Evolutionary conservation across 2,888 invertebrate genomes (phyloP).

Genomic region (Lasioglossum malachurum): DNA sequence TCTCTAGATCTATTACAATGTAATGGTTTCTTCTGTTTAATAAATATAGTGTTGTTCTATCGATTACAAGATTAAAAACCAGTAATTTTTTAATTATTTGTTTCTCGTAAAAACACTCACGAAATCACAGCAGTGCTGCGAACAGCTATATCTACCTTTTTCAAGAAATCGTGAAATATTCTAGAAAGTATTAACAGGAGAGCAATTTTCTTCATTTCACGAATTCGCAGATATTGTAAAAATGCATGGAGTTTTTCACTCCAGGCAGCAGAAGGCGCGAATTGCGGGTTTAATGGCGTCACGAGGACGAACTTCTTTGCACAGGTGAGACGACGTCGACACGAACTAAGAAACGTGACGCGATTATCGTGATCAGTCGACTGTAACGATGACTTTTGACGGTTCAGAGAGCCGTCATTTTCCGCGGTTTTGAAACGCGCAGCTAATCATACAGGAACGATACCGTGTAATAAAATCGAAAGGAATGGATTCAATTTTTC

Average conservation of each 20-base stretch:
- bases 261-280: not conserved
- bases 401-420: not conserved
- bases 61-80: not conserved
- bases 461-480: not conserved
- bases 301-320: slow-evolving; percentile 23
- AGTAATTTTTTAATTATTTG: not conserved
- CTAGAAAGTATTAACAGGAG: not conserved
- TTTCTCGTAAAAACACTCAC: not conserved
- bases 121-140: not conserved
- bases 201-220: not conserved
- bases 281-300: not conserved
- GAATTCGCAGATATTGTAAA: not conserved
- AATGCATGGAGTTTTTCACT: not conserved
- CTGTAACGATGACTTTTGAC: slow-evolving; percentile 6
- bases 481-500: not conserved
- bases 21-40: not conserved
- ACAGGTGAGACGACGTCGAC: slow-evolving; percentile 32
- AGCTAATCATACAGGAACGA: not conserved
- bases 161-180: not conserved
- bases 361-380: slow-evolving; percentile 26
- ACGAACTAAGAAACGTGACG: not conserved
- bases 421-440: not conserved
- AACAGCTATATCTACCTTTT: not conserved
- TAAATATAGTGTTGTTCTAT: not conserved
- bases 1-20: not conserved